These are phyloP conservation scores for Rotaria sp. DNA, from an alignment of 2,888 invertebrate genomes.

Conservation along the genomic window DNA sequence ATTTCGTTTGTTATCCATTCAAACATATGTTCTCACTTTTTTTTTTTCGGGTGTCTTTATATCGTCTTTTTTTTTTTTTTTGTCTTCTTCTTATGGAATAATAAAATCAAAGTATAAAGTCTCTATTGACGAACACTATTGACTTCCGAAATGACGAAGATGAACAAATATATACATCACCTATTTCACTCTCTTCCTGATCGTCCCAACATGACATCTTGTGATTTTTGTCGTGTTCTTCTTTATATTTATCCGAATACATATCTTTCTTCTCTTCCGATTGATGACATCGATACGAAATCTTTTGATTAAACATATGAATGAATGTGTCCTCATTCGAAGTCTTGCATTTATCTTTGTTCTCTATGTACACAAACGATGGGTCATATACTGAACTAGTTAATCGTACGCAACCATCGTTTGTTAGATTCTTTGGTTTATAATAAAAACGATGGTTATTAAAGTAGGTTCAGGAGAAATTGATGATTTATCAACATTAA, in stretches of 20 bases:
- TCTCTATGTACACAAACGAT: neutral
- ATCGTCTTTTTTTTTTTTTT: neutral
- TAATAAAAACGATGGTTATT: neutral
- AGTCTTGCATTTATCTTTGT: neutral
- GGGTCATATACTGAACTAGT: neutral
- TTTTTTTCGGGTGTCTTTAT: neutral
- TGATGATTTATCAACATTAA: slow-evolving; percentile 42
- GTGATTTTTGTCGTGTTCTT: neutral
- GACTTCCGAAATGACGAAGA: neutral
- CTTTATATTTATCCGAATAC: neutral
- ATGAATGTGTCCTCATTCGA: slow-evolving; percentile 14
- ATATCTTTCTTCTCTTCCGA: neutral
- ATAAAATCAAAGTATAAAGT: neutral
- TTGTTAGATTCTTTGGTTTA: neutral
- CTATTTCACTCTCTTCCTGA: slow-evolving; percentile 2
- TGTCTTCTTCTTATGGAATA: neutral
- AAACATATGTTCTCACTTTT: neutral
- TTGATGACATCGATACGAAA: slow-evolving; percentile 9
- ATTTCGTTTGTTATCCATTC: neutral
- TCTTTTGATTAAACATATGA: neutral
- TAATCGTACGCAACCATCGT: neutral
- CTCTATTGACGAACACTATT: neutral
- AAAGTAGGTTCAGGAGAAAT: slow-evolving; percentile 35
- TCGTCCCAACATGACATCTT: neutral
- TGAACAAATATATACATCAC: neutral